phyloP scores from a whole-genome alignment of 2,797 vertebrate genomes.

The Bucorvus abyssinicus region DNA sequence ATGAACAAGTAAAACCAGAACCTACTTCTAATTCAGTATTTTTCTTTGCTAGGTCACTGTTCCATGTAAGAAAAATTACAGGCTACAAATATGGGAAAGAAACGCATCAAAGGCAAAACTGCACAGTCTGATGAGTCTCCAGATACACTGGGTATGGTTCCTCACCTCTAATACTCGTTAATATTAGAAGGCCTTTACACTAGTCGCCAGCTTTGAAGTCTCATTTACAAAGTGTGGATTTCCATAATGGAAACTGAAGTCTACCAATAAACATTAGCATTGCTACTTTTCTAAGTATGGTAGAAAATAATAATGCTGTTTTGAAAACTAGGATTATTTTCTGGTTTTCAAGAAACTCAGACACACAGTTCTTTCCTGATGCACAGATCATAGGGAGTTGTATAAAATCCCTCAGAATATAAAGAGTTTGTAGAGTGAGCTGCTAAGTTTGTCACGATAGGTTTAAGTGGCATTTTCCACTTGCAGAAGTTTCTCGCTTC shows the following conservation, averaged over 20 bases:
- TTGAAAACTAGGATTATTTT: background rate
- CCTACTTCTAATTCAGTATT: background rate
- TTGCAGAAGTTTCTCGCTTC: background rate
- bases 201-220: background rate
- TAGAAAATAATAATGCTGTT: background rate
- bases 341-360: background rate
- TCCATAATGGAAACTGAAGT: background rate
- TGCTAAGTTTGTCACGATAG: background rate
- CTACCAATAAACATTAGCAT: background rate
- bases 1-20: background rate
- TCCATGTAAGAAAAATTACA: constrained; percentile 5
- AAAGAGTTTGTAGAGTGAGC: background rate
- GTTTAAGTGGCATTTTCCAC: background rate
- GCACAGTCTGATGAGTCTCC: constrained; percentile 72
- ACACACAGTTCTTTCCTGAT: background rate
- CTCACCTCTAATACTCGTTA: background rate
- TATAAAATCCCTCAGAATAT: background rate
- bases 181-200: background rate
- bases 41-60: constrained; percentile 23
- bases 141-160: constrained; percentile 78
- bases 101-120: constrained; percentile 81
- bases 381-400: fast-evolving
- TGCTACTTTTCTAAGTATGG: background rate
- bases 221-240: background rate
- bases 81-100: constrained; percentile 86